Conservation (phyloP, 2,888 invertebrate genomes). For the Pollenia griseotomentosa region DNA sequence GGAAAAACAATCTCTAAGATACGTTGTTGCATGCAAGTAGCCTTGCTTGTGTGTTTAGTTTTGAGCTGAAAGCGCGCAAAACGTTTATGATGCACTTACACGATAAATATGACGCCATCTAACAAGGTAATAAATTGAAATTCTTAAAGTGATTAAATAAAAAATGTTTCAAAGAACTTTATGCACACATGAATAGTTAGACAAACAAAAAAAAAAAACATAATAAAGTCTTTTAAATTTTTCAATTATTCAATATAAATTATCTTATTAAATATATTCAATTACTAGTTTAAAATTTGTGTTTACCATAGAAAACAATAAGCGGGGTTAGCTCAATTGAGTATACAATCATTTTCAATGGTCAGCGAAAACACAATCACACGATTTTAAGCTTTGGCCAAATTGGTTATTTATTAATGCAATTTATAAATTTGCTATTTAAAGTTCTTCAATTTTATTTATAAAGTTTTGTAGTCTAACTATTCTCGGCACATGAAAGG, state of each 20-base stretch:
- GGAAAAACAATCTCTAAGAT: constrained; percentile 10
- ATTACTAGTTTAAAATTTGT: not conserved
- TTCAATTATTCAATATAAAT: constrained; percentile 23
- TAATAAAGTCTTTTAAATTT: constrained; percentile 8
- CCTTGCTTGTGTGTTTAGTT: constrained; percentile 4
- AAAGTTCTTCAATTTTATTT: too few relatives aligned
- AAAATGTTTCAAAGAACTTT: constrained; percentile 47
- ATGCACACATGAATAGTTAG: not conserved
- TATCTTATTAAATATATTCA: constrained; percentile 14
- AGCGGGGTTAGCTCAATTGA: not conserved
- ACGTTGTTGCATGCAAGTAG: constrained; percentile 19
- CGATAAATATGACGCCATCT: constrained; percentile 70
- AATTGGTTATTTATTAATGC: too few relatives aligned
- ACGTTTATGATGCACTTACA: constrained; percentile 32
- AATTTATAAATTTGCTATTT: too few relatives aligned
- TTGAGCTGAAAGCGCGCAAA: constrained; percentile 43
- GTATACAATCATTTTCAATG: constrained; percentile 39
- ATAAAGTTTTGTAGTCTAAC: too few relatives aligned
- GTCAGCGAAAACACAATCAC: constrained; percentile 23
- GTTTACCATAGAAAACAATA: too few relatives aligned
- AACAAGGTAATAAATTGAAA: constrained; percentile 66
- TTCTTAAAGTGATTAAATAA: constrained; percentile 62
- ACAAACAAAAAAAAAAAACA: constrained; percentile 4
- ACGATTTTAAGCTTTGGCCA: not conserved
- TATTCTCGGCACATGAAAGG: too few relatives aligned